Base-by-base conservation (phyloP, 2,113 vertebrate species). In the Dermatemys mawii region DNA sequence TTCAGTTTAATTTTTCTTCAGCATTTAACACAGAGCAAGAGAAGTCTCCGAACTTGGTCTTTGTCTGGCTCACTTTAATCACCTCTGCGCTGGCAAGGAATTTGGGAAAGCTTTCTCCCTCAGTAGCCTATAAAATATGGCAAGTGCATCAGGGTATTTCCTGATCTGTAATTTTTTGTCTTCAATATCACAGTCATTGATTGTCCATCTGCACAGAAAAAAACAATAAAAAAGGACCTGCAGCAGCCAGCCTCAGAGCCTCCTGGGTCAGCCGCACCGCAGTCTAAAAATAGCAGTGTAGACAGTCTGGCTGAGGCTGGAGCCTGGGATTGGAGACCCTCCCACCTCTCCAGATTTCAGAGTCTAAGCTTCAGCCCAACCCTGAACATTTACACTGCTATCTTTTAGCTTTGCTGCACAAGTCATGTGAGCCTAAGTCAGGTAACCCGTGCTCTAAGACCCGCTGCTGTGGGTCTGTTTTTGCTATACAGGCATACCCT, bases 101-200 rank as follows among this genome's bases (percentile, higher is more conserved):
- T 67, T 93, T 53, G 89, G 89, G 48, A 38, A 93, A 90, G 21
- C 50, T 50, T 83, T 76, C 57, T 81, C 83, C 54, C 54, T 86
- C 83, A 86, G 79, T 41, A 50, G 16, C 91, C 81, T 29, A 93
- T 60, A 83, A 95, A 85, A 4, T 51, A 55, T 90, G 92, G 80
- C 63, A 86, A 89, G 41, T 38, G 14, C 84, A 79, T 91, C 8
- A 38, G 19, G 4, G 5, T 73, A 67, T 63, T 90, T 93, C n/a
- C 89, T 93, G 26, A 44, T 76, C 13, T 85, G 29, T 14, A 26
- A 0, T 83, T 93, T 93, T 93, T 70, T 57, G 83, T 1, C n/a
- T 92, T 55, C 2, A 5, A n/a, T 27, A 35, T 67, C 46, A 75
- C 24, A 73, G 38, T 70, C 2, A 78, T 27, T 60, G 29, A 60